These are phyloP conservation scores for Danaus chrysippus DNA, from an alignment of 2,888 invertebrate genomes.

Conservation along the genomic window DNA sequence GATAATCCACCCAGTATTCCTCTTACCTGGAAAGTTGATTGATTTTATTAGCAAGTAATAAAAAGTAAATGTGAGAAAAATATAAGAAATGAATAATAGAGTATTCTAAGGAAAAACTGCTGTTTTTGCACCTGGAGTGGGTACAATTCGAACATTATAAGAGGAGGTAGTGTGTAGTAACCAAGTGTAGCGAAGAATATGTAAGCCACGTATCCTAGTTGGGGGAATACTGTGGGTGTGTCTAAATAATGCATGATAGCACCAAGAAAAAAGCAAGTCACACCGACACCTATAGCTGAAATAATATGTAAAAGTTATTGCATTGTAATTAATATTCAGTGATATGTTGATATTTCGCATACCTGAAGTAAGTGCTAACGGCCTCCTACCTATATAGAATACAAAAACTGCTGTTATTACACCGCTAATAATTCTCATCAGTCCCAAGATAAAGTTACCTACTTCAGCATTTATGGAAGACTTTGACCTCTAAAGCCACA, in stretches of 20 bases:
- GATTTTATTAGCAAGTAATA: too few relatives aligned
- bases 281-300: constrained; percentile 47
- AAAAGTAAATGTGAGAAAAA: too few relatives aligned
- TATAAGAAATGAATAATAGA: constrained; percentile 22
- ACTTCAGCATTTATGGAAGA: constrained; percentile 39
- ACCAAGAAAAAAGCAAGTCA: constrained; percentile 38
- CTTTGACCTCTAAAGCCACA: constrained; percentile 40
- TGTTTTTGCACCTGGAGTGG: constrained; percentile 62
- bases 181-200: constrained; percentile 48
- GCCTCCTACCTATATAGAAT: constrained; percentile 44
- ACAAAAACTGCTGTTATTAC: constrained; percentile 41
- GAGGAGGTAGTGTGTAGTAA: constrained; percentile 49
- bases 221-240: constrained; percentile 37
- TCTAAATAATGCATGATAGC: constrained; percentile 30
- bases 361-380: constrained; percentile 53
- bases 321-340: neutral
- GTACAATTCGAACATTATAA: constrained; percentile 55
- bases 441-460: constrained; percentile 44
- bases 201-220: constrained; percentile 42
- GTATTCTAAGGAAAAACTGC: neutral
- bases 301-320: constrained; percentile 2
- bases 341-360: constrained; percentile 1
- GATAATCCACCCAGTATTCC: constrained; percentile 80
- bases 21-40: constrained; percentile 65
- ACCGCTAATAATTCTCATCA: constrained; percentile 42